phyloP scores from a whole-genome alignment of 2,888 invertebrate genomes.

The Drosophila trichaetosa region DNA sequence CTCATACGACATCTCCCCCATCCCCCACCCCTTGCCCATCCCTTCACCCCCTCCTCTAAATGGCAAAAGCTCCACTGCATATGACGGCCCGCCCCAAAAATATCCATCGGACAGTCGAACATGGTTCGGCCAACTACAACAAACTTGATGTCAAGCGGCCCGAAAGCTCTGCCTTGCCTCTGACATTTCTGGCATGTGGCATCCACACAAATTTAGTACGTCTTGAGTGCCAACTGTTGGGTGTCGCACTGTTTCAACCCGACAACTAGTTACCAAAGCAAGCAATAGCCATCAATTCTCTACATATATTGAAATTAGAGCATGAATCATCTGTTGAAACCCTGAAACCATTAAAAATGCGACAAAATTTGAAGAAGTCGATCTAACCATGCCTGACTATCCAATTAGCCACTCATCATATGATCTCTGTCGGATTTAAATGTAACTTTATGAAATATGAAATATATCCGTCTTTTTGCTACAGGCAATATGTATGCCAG shows the following conservation, averaged over 20 bases:
- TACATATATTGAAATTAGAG: not conserved
- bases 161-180: slow-evolving; percentile 8
- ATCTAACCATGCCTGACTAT: not conserved
- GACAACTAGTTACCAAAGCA: not conserved
- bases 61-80: not conserved
- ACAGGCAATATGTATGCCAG: not conserved
- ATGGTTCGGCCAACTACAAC: not conserved
- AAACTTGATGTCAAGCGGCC: slow-evolving; percentile 4
- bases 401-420: not conserved
- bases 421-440: not conserved
- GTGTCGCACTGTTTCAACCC: not conserved
- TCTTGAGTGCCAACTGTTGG: not conserved
- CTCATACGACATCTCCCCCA: not conserved
- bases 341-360: too few species aligned
- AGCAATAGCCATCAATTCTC: not conserved
- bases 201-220: slow-evolving; percentile 3
- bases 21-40: not conserved
- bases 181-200: slow-evolving; percentile 1
- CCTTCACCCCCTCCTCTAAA: not conserved
- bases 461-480: not conserved
- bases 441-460: not conserved
- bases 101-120: not conserved
- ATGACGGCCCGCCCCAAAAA: not conserved
- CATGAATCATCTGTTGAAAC: not conserved
- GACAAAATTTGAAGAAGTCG: too few species aligned